Evolutionary conservation across 2,113 vertebrate genomes (phyloP).

Genomic region (Dolichallabes microphthalmus): DNA sequence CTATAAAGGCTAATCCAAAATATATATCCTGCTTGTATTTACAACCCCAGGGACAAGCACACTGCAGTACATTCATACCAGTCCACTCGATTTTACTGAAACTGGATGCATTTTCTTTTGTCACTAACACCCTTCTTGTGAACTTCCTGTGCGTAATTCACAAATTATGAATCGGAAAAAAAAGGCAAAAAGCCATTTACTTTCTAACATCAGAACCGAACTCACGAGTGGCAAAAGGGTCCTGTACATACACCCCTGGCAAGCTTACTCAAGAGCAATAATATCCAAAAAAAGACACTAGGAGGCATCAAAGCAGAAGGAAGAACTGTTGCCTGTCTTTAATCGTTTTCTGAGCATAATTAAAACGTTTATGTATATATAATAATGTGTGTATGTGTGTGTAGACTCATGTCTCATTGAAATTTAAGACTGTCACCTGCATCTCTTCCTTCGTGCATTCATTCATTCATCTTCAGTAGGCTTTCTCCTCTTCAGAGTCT

Average conservation of each 20-base stretch:
- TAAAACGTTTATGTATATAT: background rate
- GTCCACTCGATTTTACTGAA: background rate
- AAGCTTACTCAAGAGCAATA: background rate
- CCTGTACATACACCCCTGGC: background rate
- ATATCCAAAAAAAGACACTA: slow-evolving; percentile 2
- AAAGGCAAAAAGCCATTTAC: background rate
- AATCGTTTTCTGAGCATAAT: slow-evolving; percentile 4
- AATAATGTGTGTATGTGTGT: background rate
- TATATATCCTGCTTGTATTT: background rate
- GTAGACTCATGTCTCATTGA: background rate
- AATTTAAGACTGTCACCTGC: background rate
- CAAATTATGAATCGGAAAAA: background rate
- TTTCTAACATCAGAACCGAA: background rate
- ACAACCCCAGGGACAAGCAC: background rate
- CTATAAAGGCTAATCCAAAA: too few species aligned
- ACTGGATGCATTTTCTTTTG: background rate
- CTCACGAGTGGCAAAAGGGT: background rate
- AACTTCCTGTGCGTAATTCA: background rate
- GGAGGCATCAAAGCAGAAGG: slow-evolving; percentile 18
- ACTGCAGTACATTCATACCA: background rate
- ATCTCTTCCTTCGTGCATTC: background rate
- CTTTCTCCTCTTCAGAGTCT: background rate
- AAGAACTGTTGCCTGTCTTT: slow-evolving; percentile 29
- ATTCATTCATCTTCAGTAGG: background rate
- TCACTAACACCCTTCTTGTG: too few species aligned